Evolutionary conservation across 2,797 vertebrate genomes (phyloP), one percentile per base, ranked within the genome.

Genomic region (Thunnus albacares): DNA sequence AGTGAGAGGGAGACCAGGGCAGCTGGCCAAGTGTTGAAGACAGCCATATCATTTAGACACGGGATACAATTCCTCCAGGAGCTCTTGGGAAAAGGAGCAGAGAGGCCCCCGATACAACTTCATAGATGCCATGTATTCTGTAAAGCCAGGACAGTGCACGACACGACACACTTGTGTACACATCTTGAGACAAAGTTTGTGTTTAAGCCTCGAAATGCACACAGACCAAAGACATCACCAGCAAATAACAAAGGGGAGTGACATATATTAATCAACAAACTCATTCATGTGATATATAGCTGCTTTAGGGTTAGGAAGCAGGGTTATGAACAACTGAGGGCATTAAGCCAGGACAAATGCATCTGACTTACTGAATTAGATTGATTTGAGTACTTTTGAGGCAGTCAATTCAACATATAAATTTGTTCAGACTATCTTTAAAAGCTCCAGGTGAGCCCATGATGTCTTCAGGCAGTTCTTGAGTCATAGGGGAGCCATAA

Each of bases 391-490:
- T 71, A 56, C 45, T 70, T 49, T 30, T 28, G 22, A 79, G 56
- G 71, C 30, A 74, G 71, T 81, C 67, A 71, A 63, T 82, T 84
- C 38, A 57, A 66, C 49, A 13, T 63, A 80, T 62, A 58, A 28
- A 79, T 87, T 77, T 82, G 59, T 75, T 35, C 63, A 59, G 69
- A 79, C 47, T 41, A 81, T 74, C 71, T 85, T 83, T 80, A 75
- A 86, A 73, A 75, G 82, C 75, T 76, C 65, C 75, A 89, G 88
- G 87, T 89, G 82, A 91, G 75, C 79, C 80, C 12, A 0, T 76
- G 73, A 83, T 87, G 78, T 87, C 71, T 84, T 75, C 61, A 81
- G 57, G 75, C 86, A 81, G 83, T 73, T 81, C 71, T 68, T 7
- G 0, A 67, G 45, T 56, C 87, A 76, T 26, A 3, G 67, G 85